Evolutionary conservation across 1,140 invertebrate genomes (phyloP).

Genomic region (Drosophila repleta): DNA sequence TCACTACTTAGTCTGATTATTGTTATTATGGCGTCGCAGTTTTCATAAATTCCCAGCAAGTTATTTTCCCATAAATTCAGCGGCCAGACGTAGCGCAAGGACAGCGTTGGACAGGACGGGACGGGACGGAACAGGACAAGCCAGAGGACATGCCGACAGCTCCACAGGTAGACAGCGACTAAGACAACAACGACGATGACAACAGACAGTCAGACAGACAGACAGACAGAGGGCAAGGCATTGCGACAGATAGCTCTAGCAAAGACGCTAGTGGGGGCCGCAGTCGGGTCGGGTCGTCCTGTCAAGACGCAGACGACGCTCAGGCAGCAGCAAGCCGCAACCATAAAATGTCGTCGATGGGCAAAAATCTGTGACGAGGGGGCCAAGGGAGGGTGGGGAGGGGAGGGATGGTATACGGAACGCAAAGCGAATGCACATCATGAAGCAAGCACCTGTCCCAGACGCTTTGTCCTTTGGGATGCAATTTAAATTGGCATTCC

Average conservation of each 20-base stretch:
- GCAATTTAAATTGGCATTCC: conserved; percentile 81
- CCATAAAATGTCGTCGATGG: conserved; percentile 56
- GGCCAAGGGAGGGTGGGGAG: background rate
- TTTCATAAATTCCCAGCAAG: conserved; percentile 80
- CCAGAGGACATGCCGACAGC: conserved; percentile 32
- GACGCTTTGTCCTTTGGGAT: conserved; percentile 74
- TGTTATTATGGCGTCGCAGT: conserved; percentile 81
- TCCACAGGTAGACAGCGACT: conserved; percentile 34
- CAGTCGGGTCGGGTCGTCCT: conserved; percentile 42
- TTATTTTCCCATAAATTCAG: conserved; percentile 79
- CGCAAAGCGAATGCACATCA: conserved; percentile 21
- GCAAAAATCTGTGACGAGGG: conserved; percentile 43
- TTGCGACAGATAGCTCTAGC: conserved; percentile 31
- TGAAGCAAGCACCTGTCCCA: conserved; percentile 54
- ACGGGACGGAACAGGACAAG: conserved; percentile 9
- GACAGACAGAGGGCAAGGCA: conserved; percentile 9
- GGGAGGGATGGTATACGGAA: background rate
- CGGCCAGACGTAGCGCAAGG: conserved; percentile 27
- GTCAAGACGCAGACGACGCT: conserved; percentile 67
- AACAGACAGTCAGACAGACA: background rate
- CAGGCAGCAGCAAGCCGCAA: conserved; percentile 29
- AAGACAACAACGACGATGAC: conserved; percentile 6
- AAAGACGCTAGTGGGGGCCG: conserved; percentile 5
- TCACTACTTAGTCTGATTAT: conserved; percentile 83
- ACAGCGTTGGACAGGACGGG: conserved; percentile 2